Base-by-base conservation (phyloP, 2,888 invertebrate species). In the Laothoe populi region DNA sequence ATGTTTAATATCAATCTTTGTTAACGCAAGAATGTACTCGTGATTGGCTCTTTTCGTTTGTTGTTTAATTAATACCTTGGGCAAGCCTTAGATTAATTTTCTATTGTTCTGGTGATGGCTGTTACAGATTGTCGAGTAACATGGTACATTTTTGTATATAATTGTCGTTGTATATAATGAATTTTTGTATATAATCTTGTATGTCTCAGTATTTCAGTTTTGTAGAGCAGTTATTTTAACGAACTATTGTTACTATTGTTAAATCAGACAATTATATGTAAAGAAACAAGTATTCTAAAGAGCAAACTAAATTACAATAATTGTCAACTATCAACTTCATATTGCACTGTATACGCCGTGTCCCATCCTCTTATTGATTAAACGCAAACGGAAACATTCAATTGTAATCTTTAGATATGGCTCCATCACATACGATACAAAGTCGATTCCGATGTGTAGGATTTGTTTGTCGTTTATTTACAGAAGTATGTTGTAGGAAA, bases 371-470 rank as follows among this genome's bases (percentile, higher is more conserved):
- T 57, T 26, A 63, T 63, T 63, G 53, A 81, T 84, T 84, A 81
- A 81, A 82, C 78, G 74, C 80, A 71, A 84, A 74, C 89, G 89
- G 90, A 90, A 86, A 81, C 79, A 75, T 72, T 85, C 90, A 90
- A 90, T 90, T 89, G 62, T 59, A 44, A 53, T 58, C 62, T 62
- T 31, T 57, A 58, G 40, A 46, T 26, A 48, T 62, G 24, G 62
- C 24, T 58, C 40, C 26, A 53, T 61, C 53, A 49, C 53, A 53
- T 57, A 11, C 26, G 42, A 61, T 61, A 42, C 42, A 61, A 53
- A 53, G 24, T 31, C 49, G 40, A 49, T 49, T 49, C 31, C 16
- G 53, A 53, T 35, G 31, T 11, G 19, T n/a, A n/a, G 11, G 53
- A 53, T 19, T 16, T 19, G 16, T 19, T 19, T 53, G 8, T 16